Evolutionary conservation across 2,888 invertebrate species (phyloP), one percentile per base, ranked within the genome.

Genomic region (Dicyrtomina minuta): DNA sequence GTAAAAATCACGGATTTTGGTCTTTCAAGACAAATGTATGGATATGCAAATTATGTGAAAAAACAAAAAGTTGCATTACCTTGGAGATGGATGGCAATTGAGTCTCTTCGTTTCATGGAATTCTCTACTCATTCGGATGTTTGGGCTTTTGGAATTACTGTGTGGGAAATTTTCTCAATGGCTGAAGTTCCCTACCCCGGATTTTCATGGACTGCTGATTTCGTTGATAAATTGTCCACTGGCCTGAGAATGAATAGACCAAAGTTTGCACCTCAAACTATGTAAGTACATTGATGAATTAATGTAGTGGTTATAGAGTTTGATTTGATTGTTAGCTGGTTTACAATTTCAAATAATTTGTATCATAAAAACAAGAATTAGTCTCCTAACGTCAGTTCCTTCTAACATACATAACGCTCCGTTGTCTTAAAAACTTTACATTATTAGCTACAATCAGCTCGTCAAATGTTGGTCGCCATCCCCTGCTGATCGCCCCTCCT

Each of bases 1-100:
- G 51, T 51, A 3, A 51, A 51, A 22, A 51, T 51, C 51, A 51
- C 51, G 22, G 51, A 51, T 12, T 51, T 51, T 51, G 51, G 51
- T 20, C 51, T 51, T 20, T 51, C 51, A 2, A 17, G 51, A 12
- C 17, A 51, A 51, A 20, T 51, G 51, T 51, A 51, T 22, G 22
- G 51, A 12, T 46, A 46, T 13, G 2, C 51, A 51, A n/a, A 51
- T 12, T 51, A 51, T 51, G 51, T 51, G 20, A 51, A 51, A 12
- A 51, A 51, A 5, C 20, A 51, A 51, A n/a, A 51, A 20, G 51
- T 22, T 12, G 4, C 17, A 2, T 20, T 51, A 12, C 51, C 51
- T 22, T 51, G 51, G 51, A 6, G 20, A 5, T 22, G 22, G 20
- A 51, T 51, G 51, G 51, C 51, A 8, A 20, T 51, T n/a, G 51